phyloP scores from a whole-genome alignment of 2,113 vertebrate genomes.

The Calyptomena viridis region DNA sequence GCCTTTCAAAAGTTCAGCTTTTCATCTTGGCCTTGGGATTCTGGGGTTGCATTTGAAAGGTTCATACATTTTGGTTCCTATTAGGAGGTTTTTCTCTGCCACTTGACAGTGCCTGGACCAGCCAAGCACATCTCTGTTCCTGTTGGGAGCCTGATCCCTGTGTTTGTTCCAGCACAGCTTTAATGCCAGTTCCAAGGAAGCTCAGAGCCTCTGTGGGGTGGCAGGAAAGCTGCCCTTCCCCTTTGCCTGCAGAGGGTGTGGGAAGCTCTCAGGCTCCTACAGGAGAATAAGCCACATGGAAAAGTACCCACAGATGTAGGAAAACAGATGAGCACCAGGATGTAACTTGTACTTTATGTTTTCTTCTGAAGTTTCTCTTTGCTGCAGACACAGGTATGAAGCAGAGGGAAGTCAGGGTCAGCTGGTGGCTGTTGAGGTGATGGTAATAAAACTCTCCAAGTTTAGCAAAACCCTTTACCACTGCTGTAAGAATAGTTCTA shows the following conservation, averaged over 20 bases:
- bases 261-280: not conserved
- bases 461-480: not conserved
- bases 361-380: not conserved
- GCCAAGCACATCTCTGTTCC: not conserved
- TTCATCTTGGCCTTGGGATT: not conserved
- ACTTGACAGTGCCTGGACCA: no score
- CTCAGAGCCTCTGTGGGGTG: rapidly evolving
- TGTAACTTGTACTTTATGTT: not conserved
- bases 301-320: no score
- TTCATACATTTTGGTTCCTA: not conserved
- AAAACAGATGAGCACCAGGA: not conserved
- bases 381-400: not conserved
- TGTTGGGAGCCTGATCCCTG: not conserved
- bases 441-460: not conserved
- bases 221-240: not conserved
- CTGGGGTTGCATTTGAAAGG: not conserved
- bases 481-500: not conserved
- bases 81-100: not conserved
- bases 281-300: not conserved
- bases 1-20: not conserved
- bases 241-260: not conserved
- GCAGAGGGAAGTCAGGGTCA: not conserved
- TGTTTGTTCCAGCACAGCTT: not conserved
- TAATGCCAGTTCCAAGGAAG: not conserved
- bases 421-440: not conserved